phyloP scores from a whole-genome alignment of 2,113 vertebrate species.

The Apeltes quadracus region DNA sequence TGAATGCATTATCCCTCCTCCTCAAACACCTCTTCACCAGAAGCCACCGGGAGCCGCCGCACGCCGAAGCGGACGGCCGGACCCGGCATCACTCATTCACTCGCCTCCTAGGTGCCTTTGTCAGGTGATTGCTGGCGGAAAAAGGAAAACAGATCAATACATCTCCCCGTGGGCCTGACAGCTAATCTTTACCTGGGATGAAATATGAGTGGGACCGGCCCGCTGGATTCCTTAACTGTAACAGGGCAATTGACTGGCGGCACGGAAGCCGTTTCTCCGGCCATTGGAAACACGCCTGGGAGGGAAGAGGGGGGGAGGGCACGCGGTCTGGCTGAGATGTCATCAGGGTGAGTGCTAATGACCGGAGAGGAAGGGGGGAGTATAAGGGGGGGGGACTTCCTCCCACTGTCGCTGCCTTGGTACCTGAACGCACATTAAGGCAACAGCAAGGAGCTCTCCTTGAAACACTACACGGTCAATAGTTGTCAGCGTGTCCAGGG shows the following conservation, averaged over 20 bases:
- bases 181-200: conserved; percentile 87
- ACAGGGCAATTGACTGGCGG: conserved; percentile 82
- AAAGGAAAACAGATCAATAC: conserved; percentile 89
- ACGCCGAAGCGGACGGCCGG: conserved; percentile 60
- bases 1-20: conserved; percentile 71
- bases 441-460: conserved; percentile 45
- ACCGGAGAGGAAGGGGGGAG: conserved; percentile 48
- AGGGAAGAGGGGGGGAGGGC: too few relatives aligned
- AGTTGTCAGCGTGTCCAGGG: conserved; percentile 49
- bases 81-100: conserved; percentile 82
- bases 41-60: conserved; percentile 71
- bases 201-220: conserved; percentile 83
- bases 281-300: conserved; percentile 74
- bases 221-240: conserved; percentile 84
- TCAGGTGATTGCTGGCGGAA: conserved; percentile 86
- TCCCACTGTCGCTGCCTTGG: conserved; percentile 60
- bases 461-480: conserved; percentile 62
- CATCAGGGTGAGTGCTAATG: conserved; percentile 78
- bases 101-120: conserved; percentile 83
- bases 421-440: conserved; percentile 52
- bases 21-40: conserved; percentile 68
- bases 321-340: conserved; percentile 50
- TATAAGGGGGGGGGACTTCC: neutral
- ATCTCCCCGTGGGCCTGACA: conserved; percentile 85
- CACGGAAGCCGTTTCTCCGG: conserved; percentile 69